Percentiles rank a stretch among this genome's conserved stretches.
Conservation (phyloP, 2,888 invertebrate genomes). For the Brachylomia viminalis region DNA sequence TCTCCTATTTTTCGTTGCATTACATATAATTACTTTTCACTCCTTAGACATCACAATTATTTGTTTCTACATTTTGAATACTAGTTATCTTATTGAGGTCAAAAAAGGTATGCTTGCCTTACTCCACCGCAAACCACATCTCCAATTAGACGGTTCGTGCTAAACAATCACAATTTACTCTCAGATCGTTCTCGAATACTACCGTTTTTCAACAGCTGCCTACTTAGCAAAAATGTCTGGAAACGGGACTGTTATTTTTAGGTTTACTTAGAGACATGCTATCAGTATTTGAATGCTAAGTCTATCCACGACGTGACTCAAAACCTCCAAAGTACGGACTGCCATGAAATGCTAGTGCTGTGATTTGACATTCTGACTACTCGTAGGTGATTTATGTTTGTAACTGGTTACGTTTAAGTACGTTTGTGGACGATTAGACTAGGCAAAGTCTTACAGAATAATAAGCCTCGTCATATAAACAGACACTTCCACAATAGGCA, state of each 20-base stretch:
- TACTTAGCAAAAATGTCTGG: neutral
- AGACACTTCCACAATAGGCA: no score
- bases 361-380: neutral
- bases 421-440: neutral
- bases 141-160: constrained; percentile 52
- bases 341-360: neutral
- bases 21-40: neutral
- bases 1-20: neutral
- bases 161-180: constrained; percentile 49
- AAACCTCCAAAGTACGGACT: neutral
- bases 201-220: constrained; percentile 43
- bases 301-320: neutral
- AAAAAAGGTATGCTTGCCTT: constrained; percentile 25
- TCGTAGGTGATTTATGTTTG: neutral
- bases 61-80: constrained; percentile 10
- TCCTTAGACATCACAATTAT: neutral
- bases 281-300: neutral
- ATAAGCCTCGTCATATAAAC: neutral
- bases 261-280: neutral
- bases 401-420: neutral
- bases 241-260: constrained; percentile 7
- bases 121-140: constrained; percentile 49
- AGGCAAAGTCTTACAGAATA: neutral
- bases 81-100: constrained; percentile 38
- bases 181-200: constrained; percentile 28